Evolutionary conservation across 1,140 invertebrate genomes (phyloP), one percentile per base, ranked within the genome.

Genomic region (Drosophila cardini): DNA sequence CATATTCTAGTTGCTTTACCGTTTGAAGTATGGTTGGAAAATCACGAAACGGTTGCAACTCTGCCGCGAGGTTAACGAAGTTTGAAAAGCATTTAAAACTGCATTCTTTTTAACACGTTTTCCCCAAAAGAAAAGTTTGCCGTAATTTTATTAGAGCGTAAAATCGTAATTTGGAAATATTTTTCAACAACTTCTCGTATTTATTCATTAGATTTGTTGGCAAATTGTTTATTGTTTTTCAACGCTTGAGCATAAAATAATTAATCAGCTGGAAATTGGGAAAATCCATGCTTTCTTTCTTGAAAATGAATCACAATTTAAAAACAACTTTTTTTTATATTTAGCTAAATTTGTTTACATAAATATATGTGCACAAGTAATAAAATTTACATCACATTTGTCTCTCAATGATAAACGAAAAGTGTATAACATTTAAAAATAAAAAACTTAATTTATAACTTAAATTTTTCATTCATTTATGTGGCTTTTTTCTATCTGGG

Each of bases 131-230:
- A 15, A 48, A 48, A 76, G 68, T 85, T 84, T 42, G 58, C 52
- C 58, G 62, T 63, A 60, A 65, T 85, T 85, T 84, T 84, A 84
- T 84, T 84, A 68, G 80, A 84, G 80, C 80, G 73, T 72, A 55
- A 85, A 85, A 84, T 85, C 77, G 81, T 45, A 43, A 67, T 85
- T 76, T 57, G 53, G 40, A 56, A 58, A 58, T 38, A 60, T 56
- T 68, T 68, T 70, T 2, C n/a, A 56, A 15, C 38, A 71, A 45
- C 50, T 55, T 38, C 15, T 11, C 13, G 52, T 16, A 1, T 4
- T 11, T 32, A 32, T 32, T 34, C 10, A 46, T 46, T 15, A 15
- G 8, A 63, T 80, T 71, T 34, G 36, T 38, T 38, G 4, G 11
- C 40, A 60, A 55, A 30, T 38, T 57, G 60, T 72, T 80, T 21